A percentile compares a stretch with the other conserved stretches of the same genome.
phyloP scores from a whole-genome alignment of 2,113 vertebrate species.

The Danionella cerebrum region DNA sequence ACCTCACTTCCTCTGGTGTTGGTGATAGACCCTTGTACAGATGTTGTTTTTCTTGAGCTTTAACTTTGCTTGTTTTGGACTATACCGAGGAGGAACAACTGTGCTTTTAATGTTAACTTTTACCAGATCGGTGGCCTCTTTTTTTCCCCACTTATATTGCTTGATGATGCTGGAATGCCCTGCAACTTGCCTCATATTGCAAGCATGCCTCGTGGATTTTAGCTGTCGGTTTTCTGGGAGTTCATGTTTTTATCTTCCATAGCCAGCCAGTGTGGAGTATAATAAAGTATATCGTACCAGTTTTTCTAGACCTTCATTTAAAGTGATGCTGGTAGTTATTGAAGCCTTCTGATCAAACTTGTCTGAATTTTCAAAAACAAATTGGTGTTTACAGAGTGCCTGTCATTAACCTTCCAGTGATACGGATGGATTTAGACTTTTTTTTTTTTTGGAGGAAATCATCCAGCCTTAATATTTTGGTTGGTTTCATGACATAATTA shows the following conservation, averaged over 20 bases:
- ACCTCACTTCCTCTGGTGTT: too few species aligned
- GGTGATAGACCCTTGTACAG: slow-evolving; percentile 9
- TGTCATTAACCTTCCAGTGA: slow-evolving; percentile 49
- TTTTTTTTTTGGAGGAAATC: background rate
- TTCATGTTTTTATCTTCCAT: background rate
- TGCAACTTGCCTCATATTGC: background rate
- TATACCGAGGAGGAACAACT: background rate
- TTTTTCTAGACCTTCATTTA: background rate
- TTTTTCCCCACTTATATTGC: slow-evolving; percentile 29
- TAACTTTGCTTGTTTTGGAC: background rate
- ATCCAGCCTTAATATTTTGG: background rate
- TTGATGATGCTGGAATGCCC: slow-evolving; percentile 17
- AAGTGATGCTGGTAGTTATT: slow-evolving; percentile 1
- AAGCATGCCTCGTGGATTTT: slow-evolving; percentile 18
- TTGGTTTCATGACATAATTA: background rate
- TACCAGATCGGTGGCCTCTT: slow-evolving; percentile 42
- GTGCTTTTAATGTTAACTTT: background rate
- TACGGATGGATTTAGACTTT: too few species aligned
- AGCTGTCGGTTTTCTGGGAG: slow-evolving; percentile 1
- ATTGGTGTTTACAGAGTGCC: slow-evolving; percentile 54
- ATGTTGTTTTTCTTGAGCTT: background rate
- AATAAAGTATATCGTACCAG: background rate
- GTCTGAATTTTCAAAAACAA: slow-evolving; percentile 19
- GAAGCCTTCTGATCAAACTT: slow-evolving; percentile 7
- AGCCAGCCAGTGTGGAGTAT: background rate